A percentile compares a stretch with the other conserved stretches of the same genome.
These are phyloP conservation scores for Calliopum simillimum DNA, from an alignment of 2,888 invertebrate species.

Conservation along the genomic window DNA sequence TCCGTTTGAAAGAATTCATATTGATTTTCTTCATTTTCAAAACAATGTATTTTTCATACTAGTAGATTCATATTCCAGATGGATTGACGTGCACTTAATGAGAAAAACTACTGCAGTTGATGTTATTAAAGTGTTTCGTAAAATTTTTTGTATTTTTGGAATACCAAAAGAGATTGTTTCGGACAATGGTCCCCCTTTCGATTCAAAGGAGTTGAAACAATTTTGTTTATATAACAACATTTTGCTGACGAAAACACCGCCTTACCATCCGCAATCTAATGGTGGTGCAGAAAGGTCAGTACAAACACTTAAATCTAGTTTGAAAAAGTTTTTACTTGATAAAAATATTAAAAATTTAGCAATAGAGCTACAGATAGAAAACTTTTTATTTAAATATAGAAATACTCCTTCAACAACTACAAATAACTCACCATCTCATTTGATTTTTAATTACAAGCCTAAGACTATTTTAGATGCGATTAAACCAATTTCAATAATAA, in stretches of 20 bases:
- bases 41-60: slow-evolving; percentile 21
- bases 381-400: slow-evolving; percentile 24
- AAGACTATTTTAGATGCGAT: background rate
- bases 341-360: too few species aligned
- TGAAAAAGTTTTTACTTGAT: too few species aligned
- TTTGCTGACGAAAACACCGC: slow-evolving; percentile 14
- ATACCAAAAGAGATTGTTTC: slow-evolving; percentile 45
- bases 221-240: slow-evolving; percentile 4
- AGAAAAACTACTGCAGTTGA: slow-evolving; percentile 7
- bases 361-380: too few species aligned
- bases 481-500: too few species aligned
- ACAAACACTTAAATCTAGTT: too few species aligned
- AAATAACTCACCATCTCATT: background rate
- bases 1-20: slow-evolving; percentile 38
- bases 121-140: slow-evolving; percentile 21
- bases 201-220: background rate
- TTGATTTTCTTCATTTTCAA: slow-evolving; percentile 35
- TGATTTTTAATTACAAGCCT: background rate
- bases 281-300: too few species aligned
- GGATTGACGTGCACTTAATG: slow-evolving; percentile 29
- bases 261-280: slow-evolving; percentile 36
- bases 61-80: slow-evolving; percentile 36
- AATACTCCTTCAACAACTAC: slow-evolving; percentile 16
- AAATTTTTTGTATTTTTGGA: slow-evolving; percentile 43
- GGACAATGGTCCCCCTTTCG: slow-evolving; percentile 47